phyloP scores from a whole-genome alignment of 1,140 invertebrate species.

The Polypedilum pembai region DNA sequence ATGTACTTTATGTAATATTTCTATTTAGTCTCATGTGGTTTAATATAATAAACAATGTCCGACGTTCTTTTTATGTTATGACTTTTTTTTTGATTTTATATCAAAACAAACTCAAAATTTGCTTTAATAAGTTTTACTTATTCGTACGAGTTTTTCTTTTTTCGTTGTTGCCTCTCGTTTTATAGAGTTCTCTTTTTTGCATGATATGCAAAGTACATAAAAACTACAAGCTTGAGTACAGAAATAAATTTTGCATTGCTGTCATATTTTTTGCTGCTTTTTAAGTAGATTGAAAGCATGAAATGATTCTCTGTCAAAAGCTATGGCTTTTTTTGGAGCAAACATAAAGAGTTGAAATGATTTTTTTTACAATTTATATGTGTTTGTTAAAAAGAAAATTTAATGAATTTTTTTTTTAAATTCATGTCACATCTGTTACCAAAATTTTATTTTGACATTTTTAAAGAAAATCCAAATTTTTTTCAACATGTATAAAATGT shows the following conservation, averaged over 20 bases:
- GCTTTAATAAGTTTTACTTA: not conserved
- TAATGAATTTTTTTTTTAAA: too few relatives aligned
- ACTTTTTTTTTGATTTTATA: not conserved
- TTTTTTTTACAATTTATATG: too few relatives aligned
- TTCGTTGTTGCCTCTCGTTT: not conserved
- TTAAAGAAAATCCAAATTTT: not conserved
- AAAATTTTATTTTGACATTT: not conserved
- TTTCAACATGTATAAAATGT: not conserved
- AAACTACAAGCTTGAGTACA: not conserved
- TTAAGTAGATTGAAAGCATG: too few relatives aligned
- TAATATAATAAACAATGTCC: not conserved
- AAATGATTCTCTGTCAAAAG: too few relatives aligned
- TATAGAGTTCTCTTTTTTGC: not conserved
- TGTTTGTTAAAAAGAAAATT: too few relatives aligned
- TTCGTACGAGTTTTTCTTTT: not conserved
- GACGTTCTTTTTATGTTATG: slow-evolving; percentile 13
- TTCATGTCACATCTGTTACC: too few relatives aligned
- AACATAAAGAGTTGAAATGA: too few relatives aligned
- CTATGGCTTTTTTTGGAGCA: too few relatives aligned
- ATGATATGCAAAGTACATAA: not conserved
- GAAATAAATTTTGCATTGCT: not conserved
- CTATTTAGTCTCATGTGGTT: not conserved
- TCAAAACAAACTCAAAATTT: not conserved
- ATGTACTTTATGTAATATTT: slow-evolving; percentile 6
- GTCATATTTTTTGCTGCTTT: not conserved